These are phyloP conservation scores for Drosophila arawakana DNA, from an alignment of 1,140 invertebrate genomes.

Conservation along the genomic window DNA sequence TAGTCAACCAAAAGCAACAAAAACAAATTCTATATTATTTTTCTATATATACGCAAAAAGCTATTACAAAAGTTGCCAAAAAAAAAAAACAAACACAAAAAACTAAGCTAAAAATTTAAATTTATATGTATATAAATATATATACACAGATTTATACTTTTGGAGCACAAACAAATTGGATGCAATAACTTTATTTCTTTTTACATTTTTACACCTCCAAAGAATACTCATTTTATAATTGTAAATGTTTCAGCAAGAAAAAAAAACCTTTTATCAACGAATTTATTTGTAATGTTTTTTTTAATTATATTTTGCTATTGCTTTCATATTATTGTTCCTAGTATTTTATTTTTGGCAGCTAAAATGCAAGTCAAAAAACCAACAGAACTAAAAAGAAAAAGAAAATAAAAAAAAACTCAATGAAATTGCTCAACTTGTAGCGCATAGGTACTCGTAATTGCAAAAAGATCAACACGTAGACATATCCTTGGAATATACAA, in stretches of 20 bases:
- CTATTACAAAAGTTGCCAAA: constrained; percentile 36
- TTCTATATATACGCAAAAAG: constrained; percentile 32
- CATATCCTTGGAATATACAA: constrained; percentile 84
- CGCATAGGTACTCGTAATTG: constrained; percentile 63
- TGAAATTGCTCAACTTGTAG: constrained; percentile 74
- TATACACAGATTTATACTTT: constrained; percentile 8
- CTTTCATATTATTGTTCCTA: constrained; percentile 35
- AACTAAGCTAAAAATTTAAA: constrained; percentile 1
- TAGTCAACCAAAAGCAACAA: constrained; percentile 45
- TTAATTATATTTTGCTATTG: constrained; percentile 15
- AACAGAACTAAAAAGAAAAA: no score
- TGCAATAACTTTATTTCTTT: constrained; percentile 27
- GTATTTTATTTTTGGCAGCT: constrained; percentile 42
- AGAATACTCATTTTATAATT: constrained; percentile 76
- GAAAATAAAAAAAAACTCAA: constrained; percentile 31
- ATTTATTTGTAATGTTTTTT: constrained; percentile 54
- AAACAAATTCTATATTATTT: constrained; percentile 59
- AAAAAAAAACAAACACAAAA: constrained; percentile 37
- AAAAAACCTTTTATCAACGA: constrained; percentile 57
- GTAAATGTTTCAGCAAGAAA: constrained; percentile 30
- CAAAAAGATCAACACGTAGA: constrained; percentile 81
- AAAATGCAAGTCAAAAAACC: constrained; percentile 32
- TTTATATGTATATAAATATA: constrained; percentile 8
- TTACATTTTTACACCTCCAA: constrained; percentile 57
- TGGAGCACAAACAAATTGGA: constrained; percentile 20